A percentile compares a stretch with the other conserved stretches of the same genome.
These are phyloP conservation scores for Hybognathus amarus DNA, from an alignment of 2,797 vertebrate genomes.

Conservation along the genomic window DNA sequence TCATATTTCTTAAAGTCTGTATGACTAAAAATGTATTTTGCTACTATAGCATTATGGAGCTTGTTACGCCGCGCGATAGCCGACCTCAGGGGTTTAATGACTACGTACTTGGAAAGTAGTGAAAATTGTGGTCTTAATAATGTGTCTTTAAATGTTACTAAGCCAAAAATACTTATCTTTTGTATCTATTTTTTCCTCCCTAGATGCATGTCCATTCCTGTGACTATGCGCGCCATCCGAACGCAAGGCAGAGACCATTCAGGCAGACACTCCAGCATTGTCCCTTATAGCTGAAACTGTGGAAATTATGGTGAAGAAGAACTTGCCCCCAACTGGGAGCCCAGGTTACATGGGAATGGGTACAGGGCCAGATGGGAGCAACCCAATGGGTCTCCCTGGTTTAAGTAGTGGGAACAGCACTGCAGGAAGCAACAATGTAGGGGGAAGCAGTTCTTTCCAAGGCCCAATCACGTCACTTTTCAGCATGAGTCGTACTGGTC, in stretches of 20 bases:
- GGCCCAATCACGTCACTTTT: constrained; percentile 90
- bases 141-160: background rate
- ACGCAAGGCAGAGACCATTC: constrained; percentile 97
- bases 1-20: too few species aligned
- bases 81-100: too few species aligned
- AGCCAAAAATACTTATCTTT: background rate
- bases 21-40: too few species aligned
- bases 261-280: constrained; percentile 96
- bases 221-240: constrained; percentile 98
- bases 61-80: too few species aligned
- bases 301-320: constrained; percentile 98
- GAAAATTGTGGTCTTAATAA: background rate
- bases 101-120: background rate
- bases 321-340: constrained; percentile 93
- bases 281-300: constrained; percentile 97
- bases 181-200: background rate
- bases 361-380: constrained; percentile 74
- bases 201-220: constrained; percentile 99
- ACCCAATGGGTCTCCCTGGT: constrained; percentile 89
- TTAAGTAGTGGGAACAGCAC: constrained; percentile 83
- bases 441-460: constrained; percentile 78
- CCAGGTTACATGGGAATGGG: constrained; percentile 92
- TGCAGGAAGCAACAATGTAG: constrained; percentile 73
- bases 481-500: constrained; percentile 85
- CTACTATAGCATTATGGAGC: too few species aligned